Evolutionary conservation across 2,888 invertebrate genomes (phyloP), one percentile per base, ranked within the genome.

Genomic region (Drosophila borealis): DNA sequence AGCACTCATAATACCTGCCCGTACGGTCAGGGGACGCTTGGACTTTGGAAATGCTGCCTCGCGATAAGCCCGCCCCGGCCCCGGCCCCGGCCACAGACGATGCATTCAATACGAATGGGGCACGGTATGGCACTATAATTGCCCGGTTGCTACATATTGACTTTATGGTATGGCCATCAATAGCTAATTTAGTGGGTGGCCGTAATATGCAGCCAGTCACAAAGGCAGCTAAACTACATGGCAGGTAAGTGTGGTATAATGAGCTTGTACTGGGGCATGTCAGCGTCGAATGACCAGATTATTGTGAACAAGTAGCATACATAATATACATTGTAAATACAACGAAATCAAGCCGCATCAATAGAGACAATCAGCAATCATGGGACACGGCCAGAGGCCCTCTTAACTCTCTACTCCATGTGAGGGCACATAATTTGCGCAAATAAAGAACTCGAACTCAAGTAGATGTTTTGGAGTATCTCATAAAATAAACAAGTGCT

Each of bases 401-500:
- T 48, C 17, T 10, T 9, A 11, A 3, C 54, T 41, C 37, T 46
- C 42, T 33, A 39, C 39, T 13, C 14, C 29, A 8, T 14, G 39
- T 51, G 70, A 59, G 64, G 63, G 53, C 53, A 57, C 63, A 78
- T 78, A 74, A 75, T 74, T 68, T 74, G 69, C 53, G 70, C 83
- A 81, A 76, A 79, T 82, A 83, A 87, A 87, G 73, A 88, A 85
- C 89, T 85, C 72, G 74, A 80, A 84, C 62, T 88, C 88, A 88
- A 88, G 88, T 88, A 85, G 76, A 89, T 73, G 71, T 67, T 75
- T 79, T 90, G 70, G 88, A 90, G 90, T 90, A 81, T 82, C 76
- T 90, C 90, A 89, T 88, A 88, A 88, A 88, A 89, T 72, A 67
- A 73, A 75, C 75, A 74, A 90, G 89, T 90, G 90, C 82, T 82